Base-by-base conservation (phyloP, 2,888 invertebrate species). In the Cetonia aurata region DNA sequence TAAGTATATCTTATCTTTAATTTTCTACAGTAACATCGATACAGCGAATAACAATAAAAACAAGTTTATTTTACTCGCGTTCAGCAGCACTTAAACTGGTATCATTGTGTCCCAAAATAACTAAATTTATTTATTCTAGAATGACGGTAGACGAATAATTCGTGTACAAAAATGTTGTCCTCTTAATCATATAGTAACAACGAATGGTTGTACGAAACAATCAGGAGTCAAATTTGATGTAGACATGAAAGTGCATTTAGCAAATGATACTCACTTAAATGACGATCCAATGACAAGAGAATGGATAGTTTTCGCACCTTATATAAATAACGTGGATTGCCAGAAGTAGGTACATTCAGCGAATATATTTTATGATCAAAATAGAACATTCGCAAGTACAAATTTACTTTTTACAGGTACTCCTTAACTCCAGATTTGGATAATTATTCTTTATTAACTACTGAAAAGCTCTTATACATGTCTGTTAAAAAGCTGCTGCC, bases 131-230 rank as follows among this genome's bases (percentile, higher is more conserved):
- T 46, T n/a, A n/a, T 66, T 72, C 66, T 67, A 73, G 77, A 53
- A 66, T 60, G 75, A 77, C 66, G 72, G 71, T 25, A 74, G 71
- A 25, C 50, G 44, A 12, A 74, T 77, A 12, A 75, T 77, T 52
- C 74, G 77, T 6, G 71, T 80, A 6, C 78, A 77, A 17, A 80
- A 80, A 73, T 81, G 81, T 62, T 80, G 69, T 60, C 72, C 75
- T 0, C 25, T 73, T 8, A 41, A 65, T 17, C n/a, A 71, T 41
- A 70, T 75, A 6, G 56, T 77, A 17, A 44, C 67, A 0, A 8
- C 8, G 2, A 1, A 13, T 17, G 75, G 75, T n/a, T 78, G 77
- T 66, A 6, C 25, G 33, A 60, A 44, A 12, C 25, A 25, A 25
- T 4, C 69, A 48, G 8, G 31, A 66, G 19, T 69, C 15, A 6